Conservation (phyloP, 2,888 invertebrate species). For the Chirona hameri region DNA sequence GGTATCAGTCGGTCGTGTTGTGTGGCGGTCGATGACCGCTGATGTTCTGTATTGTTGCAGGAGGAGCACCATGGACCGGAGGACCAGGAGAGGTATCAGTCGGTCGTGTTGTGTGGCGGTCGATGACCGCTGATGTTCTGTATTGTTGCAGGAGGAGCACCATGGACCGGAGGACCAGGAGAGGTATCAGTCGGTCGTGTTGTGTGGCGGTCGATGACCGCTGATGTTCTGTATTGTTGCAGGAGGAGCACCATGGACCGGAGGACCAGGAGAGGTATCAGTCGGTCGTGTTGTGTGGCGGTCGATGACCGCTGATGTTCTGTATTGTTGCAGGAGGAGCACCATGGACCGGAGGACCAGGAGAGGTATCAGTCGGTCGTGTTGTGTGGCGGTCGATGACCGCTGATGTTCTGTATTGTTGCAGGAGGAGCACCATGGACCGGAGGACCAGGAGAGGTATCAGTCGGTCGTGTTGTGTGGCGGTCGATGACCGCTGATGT, state of each 20-base stretch:
- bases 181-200: too few relatives aligned
- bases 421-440: background rate
- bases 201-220: background rate
- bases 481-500: background rate
- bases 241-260: too few relatives aligned
- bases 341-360: too few relatives aligned
- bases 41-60: background rate
- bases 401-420: background rate
- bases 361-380: too few relatives aligned
- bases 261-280: too few relatives aligned
- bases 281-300: too few relatives aligned
- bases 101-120: too few relatives aligned
- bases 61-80: background rate
- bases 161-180: background rate
- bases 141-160: background rate
- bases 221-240: background rate
- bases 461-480: too few relatives aligned
- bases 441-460: background rate
- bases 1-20: too few relatives aligned
- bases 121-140: background rate
- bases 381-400: background rate
- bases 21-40: background rate
- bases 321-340: background rate
- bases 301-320: background rate
- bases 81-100: background rate